Evolutionary conservation across 2,888 invertebrate species (phyloP).

Genomic region (Patella depressa): DNA sequence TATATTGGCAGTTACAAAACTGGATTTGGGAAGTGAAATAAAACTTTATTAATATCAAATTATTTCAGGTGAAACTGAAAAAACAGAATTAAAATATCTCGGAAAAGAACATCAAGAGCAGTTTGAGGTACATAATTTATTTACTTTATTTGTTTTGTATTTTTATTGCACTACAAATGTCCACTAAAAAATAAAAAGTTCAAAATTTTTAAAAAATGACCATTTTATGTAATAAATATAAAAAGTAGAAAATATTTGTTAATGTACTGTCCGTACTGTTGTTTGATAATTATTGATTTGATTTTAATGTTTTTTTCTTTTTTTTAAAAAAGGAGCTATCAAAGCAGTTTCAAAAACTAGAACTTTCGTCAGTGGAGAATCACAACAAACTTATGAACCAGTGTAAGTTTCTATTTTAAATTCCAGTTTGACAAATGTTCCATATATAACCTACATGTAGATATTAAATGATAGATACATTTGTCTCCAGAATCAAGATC

Average conservation of each 20-base stretch:
- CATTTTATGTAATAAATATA: too few relatives aligned
- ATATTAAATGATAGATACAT: too few relatives aligned
- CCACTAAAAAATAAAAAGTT: not conserved
- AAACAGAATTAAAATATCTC: slow-evolving; percentile 54
- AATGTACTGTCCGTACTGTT: too few relatives aligned
- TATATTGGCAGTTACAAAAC: too few relatives aligned
- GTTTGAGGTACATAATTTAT: slow-evolving; percentile 51
- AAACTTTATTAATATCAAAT: not conserved
- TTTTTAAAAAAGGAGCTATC: slow-evolving; percentile 48
- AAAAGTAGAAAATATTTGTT: too few relatives aligned
- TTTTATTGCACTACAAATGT: not conserved
- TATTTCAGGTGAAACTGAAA: slow-evolving; percentile 59
- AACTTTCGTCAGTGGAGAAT: slow-evolving; percentile 43
- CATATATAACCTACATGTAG: too few relatives aligned
- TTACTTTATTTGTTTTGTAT: not conserved
- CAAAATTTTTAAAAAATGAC: too few relatives aligned
- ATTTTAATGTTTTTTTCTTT: not conserved
- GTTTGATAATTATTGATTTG: not conserved
- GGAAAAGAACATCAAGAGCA: slow-evolving; percentile 55
- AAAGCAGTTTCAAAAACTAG: slow-evolving; percentile 47
- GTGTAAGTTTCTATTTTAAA: slow-evolving; percentile 44
- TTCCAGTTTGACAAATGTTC: not conserved
- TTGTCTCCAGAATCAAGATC: too few relatives aligned
- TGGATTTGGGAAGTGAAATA: too few relatives aligned
- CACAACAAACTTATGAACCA: slow-evolving; percentile 46